These are phyloP conservation scores for Poecilobothrus nobilitatus DNA, from an alignment of 2,888 invertebrate species.

Conservation along the genomic window DNA sequence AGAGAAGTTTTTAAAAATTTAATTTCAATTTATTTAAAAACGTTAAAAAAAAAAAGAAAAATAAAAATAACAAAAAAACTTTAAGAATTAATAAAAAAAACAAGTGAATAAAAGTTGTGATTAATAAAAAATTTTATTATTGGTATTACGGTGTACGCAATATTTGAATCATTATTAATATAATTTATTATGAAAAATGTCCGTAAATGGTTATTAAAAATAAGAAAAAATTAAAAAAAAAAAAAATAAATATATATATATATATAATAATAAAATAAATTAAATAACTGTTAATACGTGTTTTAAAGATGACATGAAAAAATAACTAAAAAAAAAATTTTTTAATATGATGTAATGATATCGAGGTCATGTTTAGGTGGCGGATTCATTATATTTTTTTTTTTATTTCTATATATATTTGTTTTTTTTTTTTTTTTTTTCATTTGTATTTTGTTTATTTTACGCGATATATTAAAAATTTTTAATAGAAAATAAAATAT, in stretches of 20 bases:
- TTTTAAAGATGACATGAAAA: not conserved
- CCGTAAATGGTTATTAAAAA: not conserved
- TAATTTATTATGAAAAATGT: not conserved
- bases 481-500: not conserved
- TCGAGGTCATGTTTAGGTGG: slow-evolving; percentile 1
- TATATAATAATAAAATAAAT: not conserved
- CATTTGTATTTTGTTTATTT: no score
- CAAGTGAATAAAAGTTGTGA: no score
- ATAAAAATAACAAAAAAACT: no score
- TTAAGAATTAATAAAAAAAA: no score
- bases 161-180: no score
- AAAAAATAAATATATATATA: not conserved
- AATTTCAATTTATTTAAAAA: no score
- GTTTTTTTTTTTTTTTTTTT: not conserved
- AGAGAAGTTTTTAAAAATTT: no score
- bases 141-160: no score
- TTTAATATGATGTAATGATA: not conserved
- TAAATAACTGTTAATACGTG: not conserved
- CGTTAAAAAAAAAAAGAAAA: no score
- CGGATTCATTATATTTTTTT: not conserved
- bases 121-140: no score
- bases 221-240: not conserved
- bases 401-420: no score
- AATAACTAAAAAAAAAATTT: not conserved
- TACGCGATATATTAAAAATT: no score